These are phyloP conservation scores for Centropus unirufus DNA, from an alignment of 2,113 vertebrate species.

Conservation along the genomic window DNA sequence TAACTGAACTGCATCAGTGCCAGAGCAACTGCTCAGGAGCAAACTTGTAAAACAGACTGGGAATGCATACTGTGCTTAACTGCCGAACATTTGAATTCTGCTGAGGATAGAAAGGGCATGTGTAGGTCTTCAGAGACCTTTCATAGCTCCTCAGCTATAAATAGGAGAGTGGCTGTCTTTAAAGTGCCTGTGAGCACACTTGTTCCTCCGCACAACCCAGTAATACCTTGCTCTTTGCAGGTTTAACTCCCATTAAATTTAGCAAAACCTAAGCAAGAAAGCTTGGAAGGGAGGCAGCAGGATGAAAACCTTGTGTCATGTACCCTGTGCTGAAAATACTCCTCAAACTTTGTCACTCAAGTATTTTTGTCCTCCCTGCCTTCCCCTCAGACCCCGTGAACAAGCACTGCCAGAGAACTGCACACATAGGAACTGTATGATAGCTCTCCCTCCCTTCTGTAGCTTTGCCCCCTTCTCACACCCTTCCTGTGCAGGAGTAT, in stretches of 20 bases:
- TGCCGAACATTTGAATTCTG: not conserved
- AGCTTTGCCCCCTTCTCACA: not conserved
- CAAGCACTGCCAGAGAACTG: rapidly evolving
- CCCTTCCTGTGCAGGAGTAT: not conserved
- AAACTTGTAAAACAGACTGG: not conserved
- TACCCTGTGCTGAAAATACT: not conserved
- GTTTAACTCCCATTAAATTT: not conserved
- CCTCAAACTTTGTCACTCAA: not conserved
- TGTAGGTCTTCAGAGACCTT: not conserved
- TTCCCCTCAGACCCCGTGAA: not conserved
- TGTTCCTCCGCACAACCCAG: not conserved
- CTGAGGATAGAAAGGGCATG: not conserved
- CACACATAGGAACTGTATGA: not conserved
- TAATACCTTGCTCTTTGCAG: not conserved
- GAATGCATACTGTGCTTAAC: not conserved
- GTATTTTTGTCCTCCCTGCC: not conserved
- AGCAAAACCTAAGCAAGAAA: not conserved
- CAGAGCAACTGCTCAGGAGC: not conserved
- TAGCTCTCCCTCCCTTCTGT: not conserved
- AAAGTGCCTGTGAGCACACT: not conserved
- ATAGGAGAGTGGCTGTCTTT: not conserved
- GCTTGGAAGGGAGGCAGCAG: not conserved
- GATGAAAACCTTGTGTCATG: not conserved
- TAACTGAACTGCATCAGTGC: not conserved
- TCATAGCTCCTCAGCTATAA: not conserved